These are phyloP conservation scores for Drosophila barbarae DNA, from an alignment of 2,888 invertebrate species.

Conservation along the genomic window DNA sequence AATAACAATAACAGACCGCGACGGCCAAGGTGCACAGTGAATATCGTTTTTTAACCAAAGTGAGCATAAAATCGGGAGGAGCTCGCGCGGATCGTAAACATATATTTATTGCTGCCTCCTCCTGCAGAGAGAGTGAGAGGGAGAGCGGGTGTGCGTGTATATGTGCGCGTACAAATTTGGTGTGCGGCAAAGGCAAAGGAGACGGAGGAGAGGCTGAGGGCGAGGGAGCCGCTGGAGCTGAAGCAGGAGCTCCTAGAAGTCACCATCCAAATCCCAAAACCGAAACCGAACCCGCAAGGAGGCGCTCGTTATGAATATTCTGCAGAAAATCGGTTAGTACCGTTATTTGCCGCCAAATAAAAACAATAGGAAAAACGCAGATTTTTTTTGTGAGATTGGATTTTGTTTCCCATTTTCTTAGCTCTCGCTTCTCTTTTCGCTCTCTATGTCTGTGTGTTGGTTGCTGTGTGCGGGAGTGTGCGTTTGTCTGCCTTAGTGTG, in stretches of 20 bases:
- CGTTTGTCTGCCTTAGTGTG: conserved; percentile 9
- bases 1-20: conserved; percentile 12
- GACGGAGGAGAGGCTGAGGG: conserved; percentile 7
- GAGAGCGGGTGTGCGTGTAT: conserved; percentile 15
- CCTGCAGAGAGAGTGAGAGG: conserved; percentile 15
- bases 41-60: neutral
- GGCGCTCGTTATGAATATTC: conserved; percentile 51
- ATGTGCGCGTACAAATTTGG: conserved; percentile 27
- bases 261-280: conserved; percentile 9
- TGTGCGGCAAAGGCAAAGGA: conserved; percentile 21
- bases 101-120: conserved; percentile 11
- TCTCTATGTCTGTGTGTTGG: conserved; percentile 5
- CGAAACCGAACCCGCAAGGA: conserved; percentile 5
- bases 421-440: conserved; percentile 19
- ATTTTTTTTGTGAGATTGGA: conserved; percentile 10
- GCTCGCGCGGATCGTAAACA: conserved; percentile 23
- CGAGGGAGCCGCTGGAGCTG: conserved; percentile 17
- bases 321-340: conserved; percentile 69
- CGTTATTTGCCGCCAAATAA: conserved; percentile 5
- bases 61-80: conserved; percentile 2
- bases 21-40: conserved; percentile 18
- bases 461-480: conserved; percentile 1
- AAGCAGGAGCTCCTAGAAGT: conserved; percentile 27
- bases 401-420: conserved; percentile 24
- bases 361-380: conserved; percentile 12